Evolutionary conservation across 2,113 vertebrate species (phyloP).

Genomic region (Cyprinodon brontotheroides): DNA sequence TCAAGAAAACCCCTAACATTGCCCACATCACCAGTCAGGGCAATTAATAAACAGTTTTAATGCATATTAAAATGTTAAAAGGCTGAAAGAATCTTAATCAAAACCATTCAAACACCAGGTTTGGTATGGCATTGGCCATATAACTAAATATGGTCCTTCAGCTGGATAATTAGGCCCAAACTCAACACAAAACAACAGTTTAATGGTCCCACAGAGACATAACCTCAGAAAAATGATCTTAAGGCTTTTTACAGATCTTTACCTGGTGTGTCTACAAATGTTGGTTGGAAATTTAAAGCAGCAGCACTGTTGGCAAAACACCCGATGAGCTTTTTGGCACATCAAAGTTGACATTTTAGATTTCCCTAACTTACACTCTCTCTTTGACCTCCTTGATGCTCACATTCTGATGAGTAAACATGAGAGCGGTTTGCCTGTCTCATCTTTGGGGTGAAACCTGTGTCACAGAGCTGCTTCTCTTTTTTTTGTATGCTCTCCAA

Average conservation of each 20-base stretch:
- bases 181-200: neutral
- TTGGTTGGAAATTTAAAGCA: constrained; percentile 2
- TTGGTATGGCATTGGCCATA: neutral
- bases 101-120: too few species aligned
- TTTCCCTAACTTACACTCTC: constrained; percentile 13
- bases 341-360: neutral
- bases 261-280: neutral
- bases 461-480: constrained; percentile 67
- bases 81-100: too few species aligned
- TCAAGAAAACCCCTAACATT: neutral
- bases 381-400: constrained; percentile 26
- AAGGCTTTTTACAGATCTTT: neutral
- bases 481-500: constrained; percentile 56
- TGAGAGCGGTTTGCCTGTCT: constrained; percentile 26
- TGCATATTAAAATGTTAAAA: too few species aligned
- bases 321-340: constrained; percentile 13
- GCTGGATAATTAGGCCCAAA: neutral
- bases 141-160: neutral
- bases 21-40: too few species aligned
- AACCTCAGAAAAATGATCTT: neutral
- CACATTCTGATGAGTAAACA: constrained; percentile 7
- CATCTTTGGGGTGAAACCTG: constrained; percentile 36
- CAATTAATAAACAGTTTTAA: too few species aligned
- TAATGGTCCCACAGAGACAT: too few species aligned
- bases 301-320: constrained; percentile 46